These are phyloP conservation scores for Trichogramma dendrolimi DNA, from an alignment of 2,888 invertebrate genomes.

Conservation along the genomic window DNA sequence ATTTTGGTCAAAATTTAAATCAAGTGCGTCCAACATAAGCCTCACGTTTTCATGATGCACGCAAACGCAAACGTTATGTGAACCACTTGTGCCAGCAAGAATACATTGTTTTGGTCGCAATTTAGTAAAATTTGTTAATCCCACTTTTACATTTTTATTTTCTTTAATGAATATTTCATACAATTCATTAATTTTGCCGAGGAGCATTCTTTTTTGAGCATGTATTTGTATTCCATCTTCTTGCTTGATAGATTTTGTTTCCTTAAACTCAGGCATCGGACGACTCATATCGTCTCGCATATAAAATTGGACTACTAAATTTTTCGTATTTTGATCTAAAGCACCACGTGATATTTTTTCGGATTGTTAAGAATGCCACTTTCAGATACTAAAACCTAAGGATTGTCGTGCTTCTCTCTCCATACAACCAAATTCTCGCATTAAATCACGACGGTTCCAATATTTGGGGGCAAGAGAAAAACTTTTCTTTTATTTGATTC, in stretches of 20 bases:
- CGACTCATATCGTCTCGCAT: background rate
- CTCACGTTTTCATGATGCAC: constrained; percentile 7
- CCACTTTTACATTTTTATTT: background rate
- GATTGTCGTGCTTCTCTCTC: too few species aligned
- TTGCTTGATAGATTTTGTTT: background rate
- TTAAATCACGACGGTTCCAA: too few species aligned
- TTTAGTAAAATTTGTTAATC: constrained; percentile 7
- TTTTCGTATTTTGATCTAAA: background rate
- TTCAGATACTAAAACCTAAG: too few species aligned
- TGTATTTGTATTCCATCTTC: background rate
- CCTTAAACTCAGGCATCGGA: background rate
- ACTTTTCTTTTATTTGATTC: too few species aligned
- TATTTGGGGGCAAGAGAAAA: too few species aligned
- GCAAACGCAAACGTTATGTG: constrained; percentile 11
- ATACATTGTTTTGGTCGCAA: too few species aligned
- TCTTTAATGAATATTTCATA: background rate
- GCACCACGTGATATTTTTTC: too few species aligned
- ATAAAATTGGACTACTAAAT: background rate
- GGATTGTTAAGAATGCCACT: too few species aligned
- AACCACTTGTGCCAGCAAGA: constrained; percentile 4
- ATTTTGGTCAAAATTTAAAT: too few species aligned
- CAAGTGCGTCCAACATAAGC: too few species aligned
- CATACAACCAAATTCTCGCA: too few species aligned
- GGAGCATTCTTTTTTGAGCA: background rate
- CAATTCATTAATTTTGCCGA: background rate